These are phyloP conservation scores for Drosophila saltans DNA, from an alignment of 1,140 invertebrate genomes.

Conservation along the genomic window DNA sequence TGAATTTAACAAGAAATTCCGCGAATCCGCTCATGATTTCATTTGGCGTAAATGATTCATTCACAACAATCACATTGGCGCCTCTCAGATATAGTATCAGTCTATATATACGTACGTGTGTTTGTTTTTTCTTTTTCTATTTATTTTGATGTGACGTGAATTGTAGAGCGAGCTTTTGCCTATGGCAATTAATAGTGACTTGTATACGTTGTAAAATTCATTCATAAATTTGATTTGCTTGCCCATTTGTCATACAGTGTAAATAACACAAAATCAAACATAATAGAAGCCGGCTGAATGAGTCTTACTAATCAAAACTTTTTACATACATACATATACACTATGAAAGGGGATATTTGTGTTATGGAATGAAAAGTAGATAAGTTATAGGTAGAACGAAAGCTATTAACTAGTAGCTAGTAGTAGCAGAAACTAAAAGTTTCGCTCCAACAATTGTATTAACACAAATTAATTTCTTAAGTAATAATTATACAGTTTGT, in stretches of 20 bases:
- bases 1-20: constrained; percentile 60
- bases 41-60: constrained; percentile 72
- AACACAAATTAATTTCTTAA: too few relatives aligned
- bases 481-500: too few relatives aligned
- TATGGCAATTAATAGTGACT: not conserved
- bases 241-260: not conserved
- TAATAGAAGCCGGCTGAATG: not conserved
- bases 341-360: too few relatives aligned
- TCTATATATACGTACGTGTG: not conserved
- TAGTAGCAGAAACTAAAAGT: too few relatives aligned
- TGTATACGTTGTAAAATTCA: constrained; percentile 2
- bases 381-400: too few relatives aligned
- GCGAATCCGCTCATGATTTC: constrained; percentile 68
- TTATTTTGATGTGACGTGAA: constrained; percentile 22
- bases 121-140: constrained; percentile 15
- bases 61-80: constrained; percentile 12
- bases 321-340: too few relatives aligned
- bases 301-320: not conserved
- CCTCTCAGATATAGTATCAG: constrained; percentile 12
- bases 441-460: too few relatives aligned
- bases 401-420: too few relatives aligned
- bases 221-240: constrained; percentile 10
- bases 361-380: too few relatives aligned
- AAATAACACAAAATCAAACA: not conserved
- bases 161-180: not conserved